phyloP scores from a whole-genome alignment of 2,797 vertebrate genomes.

The Chloroceryle inda region DNA sequence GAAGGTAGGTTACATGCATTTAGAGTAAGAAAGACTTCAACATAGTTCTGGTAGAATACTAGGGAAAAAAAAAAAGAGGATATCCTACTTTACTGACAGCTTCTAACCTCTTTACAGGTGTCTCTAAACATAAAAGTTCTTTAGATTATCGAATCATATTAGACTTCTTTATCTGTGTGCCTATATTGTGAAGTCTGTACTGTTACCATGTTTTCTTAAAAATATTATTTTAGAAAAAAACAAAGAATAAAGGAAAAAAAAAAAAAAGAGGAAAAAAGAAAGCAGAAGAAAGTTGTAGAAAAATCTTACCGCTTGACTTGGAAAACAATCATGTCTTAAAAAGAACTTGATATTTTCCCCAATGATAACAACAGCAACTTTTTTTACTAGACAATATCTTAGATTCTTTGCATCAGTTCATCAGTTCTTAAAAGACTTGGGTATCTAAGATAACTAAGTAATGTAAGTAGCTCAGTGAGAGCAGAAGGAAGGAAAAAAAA shows the following conservation, averaged over 20 bases:
- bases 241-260: background rate
- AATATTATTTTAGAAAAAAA: background rate
- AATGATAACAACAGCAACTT: background rate
- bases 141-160: background rate
- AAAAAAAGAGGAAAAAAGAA: too few species aligned
- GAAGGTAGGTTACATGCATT: background rate
- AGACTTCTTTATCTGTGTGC: background rate
- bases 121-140: background rate
- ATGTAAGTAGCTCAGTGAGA: background rate
- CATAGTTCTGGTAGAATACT: background rate
- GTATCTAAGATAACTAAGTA: background rate
- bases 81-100: background rate
- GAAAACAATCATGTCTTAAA: background rate
- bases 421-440: background rate
- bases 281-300: background rate
- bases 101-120: background rate
- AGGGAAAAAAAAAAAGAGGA: rapidly evolving
- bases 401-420: background rate
- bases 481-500: background rate
- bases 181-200: background rate
- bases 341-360: background rate
- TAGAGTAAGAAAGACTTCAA: background rate
- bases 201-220: background rate
- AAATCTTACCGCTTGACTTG: background rate
- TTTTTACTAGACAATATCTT: background rate